phyloP scores from a whole-genome alignment of 2,888 invertebrate species.

The Amphipoea lucens region DNA sequence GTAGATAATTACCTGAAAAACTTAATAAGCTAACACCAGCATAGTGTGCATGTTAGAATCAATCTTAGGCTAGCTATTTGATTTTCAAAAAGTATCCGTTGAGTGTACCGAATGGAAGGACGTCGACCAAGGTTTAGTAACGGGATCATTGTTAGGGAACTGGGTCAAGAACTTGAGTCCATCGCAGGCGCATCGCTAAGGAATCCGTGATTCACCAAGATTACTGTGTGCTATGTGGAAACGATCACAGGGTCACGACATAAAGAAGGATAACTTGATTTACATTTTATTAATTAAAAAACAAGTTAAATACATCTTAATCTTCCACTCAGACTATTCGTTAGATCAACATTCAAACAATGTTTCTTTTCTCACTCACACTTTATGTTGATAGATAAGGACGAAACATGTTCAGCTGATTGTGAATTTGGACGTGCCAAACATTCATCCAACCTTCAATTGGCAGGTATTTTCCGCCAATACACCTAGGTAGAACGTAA shows the following conservation, averaged over 20 bases:
- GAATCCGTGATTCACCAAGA: background rate
- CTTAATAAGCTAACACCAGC: constrained; percentile 37
- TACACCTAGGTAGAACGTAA: constrained; percentile 54
- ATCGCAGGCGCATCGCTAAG: constrained; percentile 60
- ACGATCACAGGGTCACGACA: background rate
- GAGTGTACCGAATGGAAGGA: constrained; percentile 59
- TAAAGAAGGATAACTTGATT: constrained; percentile 41
- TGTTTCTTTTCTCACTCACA: constrained; percentile 53
- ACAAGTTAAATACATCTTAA: constrained; percentile 54
- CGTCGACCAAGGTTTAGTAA: constrained; percentile 61
- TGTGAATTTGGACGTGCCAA: constrained; percentile 44
- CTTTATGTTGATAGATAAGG: constrained; percentile 61
- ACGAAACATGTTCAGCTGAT: constrained; percentile 46
- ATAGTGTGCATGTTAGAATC: constrained; percentile 21
- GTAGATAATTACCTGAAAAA: constrained; percentile 16
- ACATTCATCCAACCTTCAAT: constrained; percentile 62
- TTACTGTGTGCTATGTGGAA: constrained; percentile 15
- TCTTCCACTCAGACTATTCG: constrained; percentile 44
- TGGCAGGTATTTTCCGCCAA: constrained; percentile 59
- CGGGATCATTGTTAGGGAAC: constrained; percentile 67
- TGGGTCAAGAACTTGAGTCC: constrained; percentile 77
- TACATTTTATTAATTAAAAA: constrained; percentile 41
- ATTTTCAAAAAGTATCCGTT: constrained; percentile 52
- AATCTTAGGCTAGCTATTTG: constrained; percentile 24
- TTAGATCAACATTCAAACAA: constrained; percentile 38